phyloP scores from a whole-genome alignment of 2,113 vertebrate genomes.

The Echinops telfairi region DNA sequence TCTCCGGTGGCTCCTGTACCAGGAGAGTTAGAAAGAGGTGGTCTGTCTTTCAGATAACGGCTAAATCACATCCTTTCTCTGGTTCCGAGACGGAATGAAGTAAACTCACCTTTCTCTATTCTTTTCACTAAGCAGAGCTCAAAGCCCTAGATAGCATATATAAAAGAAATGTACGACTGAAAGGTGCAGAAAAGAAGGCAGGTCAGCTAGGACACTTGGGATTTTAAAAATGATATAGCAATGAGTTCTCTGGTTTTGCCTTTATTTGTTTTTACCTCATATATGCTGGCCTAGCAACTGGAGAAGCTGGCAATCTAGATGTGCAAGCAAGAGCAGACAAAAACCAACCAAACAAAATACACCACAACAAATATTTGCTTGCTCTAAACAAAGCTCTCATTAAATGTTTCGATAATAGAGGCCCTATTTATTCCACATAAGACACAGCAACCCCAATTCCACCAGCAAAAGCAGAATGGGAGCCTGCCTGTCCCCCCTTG shows the following conservation, averaged over 20 bases:
- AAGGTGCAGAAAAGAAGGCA: neutral
- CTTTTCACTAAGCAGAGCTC: neutral
- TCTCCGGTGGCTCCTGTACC: conserved; percentile 88
- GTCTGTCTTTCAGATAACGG: conserved; percentile 33
- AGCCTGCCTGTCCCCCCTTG: neutral
- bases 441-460: neutral
- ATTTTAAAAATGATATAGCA: neutral
- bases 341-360: neutral
- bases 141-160: neutral
- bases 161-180: conserved; percentile 15
- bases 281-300: neutral
- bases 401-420: neutral
- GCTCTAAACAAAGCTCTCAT: neutral
- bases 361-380: neutral
- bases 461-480: neutral
- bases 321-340: neutral
- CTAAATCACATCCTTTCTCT: conserved; percentile 39
- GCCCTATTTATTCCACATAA: neutral
- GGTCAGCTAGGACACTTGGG: neutral
- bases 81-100: neutral
- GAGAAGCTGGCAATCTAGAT: neutral
- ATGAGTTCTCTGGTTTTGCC: neutral
- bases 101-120: neutral
- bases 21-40: conserved; percentile 63
- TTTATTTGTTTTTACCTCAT: conserved; percentile 17